Base-by-base conservation (phyloP, 2,113 vertebrate species). In the Cephalopterus ornatus region DNA sequence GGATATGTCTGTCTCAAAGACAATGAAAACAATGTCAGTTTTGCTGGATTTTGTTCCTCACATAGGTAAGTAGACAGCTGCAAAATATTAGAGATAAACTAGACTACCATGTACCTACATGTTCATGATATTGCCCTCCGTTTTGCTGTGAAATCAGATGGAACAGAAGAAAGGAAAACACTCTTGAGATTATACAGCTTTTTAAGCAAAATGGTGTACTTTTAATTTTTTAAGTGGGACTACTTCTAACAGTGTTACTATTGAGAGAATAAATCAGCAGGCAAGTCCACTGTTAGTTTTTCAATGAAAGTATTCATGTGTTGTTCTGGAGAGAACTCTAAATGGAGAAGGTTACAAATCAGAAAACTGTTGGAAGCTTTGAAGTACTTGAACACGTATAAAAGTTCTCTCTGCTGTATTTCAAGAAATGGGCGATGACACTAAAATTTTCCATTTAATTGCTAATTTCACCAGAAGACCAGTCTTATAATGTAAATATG, bases 1-100 rank as follows among this genome's bases (percentile, higher is more conserved):
- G 93, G 79, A 97, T 97, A 24, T 30, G 55, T 92, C 93, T 96
- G 41, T 92, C 93, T 89, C n/a, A 73, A 84, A 20, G 79, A 85
- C 85, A 97, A 91, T 44, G 59, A 93, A 97, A 98, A 97, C 80
- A 97, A 93, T 30, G 50, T 27, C 86, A 6, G 12, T 78, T 97
- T 77, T 96, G 52, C 53, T 81, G 59, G 68, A 90, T 90, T 97
- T 97, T 93, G 62, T 78, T 97, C 66, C 55, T 91, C 53, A 71
- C 28, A 74, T 39, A 95, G 97, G 92, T 93, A 97, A 96, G 61
- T 42, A 73, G 59, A 96, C 49, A 97, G 91, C 85, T 96, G 93
- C 58, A 95, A 97, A 96, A 85, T 73, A 85, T 93, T 95, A 95
- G 52, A 32, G 7, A 91, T 86, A 95, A 95, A 93, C 49, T 67